phyloP scores from a whole-genome alignment of 2,797 vertebrate species.

The Lophius americanus region DNA sequence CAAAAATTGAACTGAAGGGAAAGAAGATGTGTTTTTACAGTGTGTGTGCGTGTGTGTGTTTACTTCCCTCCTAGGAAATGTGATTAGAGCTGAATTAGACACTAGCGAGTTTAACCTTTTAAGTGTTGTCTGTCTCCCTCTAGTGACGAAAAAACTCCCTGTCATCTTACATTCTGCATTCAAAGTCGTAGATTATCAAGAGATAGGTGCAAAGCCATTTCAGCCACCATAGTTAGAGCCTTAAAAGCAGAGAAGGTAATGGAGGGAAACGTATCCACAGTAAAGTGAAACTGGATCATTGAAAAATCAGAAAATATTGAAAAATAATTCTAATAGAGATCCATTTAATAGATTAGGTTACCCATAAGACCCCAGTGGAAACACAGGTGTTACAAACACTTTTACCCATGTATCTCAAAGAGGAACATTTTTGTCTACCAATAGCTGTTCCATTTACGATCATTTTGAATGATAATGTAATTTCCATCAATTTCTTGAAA shows the following conservation, averaged over 20 bases:
- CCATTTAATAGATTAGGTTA: no score
- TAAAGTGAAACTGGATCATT: not conserved
- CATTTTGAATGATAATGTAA: no score
- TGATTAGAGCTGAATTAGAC: not conserved
- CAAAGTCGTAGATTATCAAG: not conserved
- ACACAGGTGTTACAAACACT: no score
- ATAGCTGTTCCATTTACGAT: no score
- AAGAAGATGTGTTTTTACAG: no score
- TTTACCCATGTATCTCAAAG: no score
- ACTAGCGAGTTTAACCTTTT: not conserved
- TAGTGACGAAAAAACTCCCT: constrained; percentile 19
- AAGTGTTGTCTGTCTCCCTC: constrained; percentile 66
- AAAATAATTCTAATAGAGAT: not conserved
- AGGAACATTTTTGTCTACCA: no score
- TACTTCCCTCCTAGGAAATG: not conserved
- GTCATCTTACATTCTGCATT: not conserved
- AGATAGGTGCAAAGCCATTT: not conserved
- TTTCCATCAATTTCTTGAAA: no score
- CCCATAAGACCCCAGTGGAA: no score
- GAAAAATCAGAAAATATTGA: not conserved
- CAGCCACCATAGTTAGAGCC: not conserved
- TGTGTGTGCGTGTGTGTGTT: not conserved
- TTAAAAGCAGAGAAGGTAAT: not conserved
- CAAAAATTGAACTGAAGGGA: no score
- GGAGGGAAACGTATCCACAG: no score